phyloP scores from a whole-genome alignment of 1,140 invertebrate genomes.

The Meloidogyne chitwoodi region DNA sequence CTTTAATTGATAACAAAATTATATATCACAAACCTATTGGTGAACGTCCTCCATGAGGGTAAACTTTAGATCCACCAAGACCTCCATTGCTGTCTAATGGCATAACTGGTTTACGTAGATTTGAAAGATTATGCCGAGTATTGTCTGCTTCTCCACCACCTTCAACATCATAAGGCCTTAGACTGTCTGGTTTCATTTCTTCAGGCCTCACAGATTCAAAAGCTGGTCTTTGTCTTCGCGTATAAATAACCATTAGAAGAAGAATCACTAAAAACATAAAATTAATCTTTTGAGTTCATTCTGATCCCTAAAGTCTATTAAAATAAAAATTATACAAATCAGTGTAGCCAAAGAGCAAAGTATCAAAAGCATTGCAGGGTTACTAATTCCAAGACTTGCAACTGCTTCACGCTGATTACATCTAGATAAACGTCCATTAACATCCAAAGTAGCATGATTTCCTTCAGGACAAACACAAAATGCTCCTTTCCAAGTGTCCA shows the following conservation, averaged over 20 bases:
- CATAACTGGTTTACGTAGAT: conserved; percentile 59
- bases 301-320: neutral
- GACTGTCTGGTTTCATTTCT: conserved; percentile 56
- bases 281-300: too few species aligned
- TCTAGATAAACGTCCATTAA: conserved; percentile 47
- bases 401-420: conserved; percentile 52
- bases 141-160: conserved; percentile 59
- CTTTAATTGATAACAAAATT: too few species aligned
- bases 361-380: conserved; percentile 49
- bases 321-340: conserved; percentile 26
- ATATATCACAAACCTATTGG: conserved; percentile 2
- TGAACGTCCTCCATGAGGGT: conserved; percentile 38
- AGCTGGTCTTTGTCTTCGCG: conserved; percentile 26
- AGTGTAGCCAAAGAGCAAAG: conserved; percentile 40
- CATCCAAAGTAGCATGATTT: conserved; percentile 34
- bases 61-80: conserved; percentile 27
- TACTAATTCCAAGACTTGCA: conserved; percentile 45
- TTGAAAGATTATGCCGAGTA: conserved; percentile 53
- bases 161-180: conserved; percentile 54
- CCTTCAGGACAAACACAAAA: conserved; percentile 55
- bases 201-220: conserved; percentile 56
- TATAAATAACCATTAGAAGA: conserved; percentile 47
- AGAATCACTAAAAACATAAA: conserved; percentile 36
- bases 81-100: conserved; percentile 39
- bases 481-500: conserved; percentile 59